Base-by-base conservation (phyloP, 2,888 invertebrate genomes). In the Incurvaria masculella region DNA sequence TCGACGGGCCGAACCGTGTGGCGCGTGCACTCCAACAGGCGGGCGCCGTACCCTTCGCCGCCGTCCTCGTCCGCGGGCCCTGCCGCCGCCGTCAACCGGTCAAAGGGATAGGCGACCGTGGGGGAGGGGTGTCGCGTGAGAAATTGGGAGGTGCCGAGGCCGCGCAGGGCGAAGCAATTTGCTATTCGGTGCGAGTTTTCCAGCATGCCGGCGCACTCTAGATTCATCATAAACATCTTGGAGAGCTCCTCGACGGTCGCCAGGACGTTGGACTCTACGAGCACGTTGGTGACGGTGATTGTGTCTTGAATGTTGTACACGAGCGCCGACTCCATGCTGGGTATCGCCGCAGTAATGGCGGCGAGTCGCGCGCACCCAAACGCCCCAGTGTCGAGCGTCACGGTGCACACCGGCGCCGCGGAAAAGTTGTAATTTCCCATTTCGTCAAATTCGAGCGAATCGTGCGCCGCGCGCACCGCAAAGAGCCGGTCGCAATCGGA, bases 261-360 rank as follows among this genome's bases (percentile, higher is more conserved):
- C 38, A 45, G 45, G n/a, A 45, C 38, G 20, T 45, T 39, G 38
- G 45, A 38, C 45, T 45, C 39, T 33, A 45, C 38, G 20, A 38
- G 19, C 19, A 45, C 45, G n/a, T 39, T 19, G 21, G 45, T 38
- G 38, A 38, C 45, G 33, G 45, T 45, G 38, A 45, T 45, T 6
- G 45, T 45, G 45, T 33, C 44, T 45, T 45, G 45, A 33, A 45
- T 38, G 21, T 38, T 38, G 27, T 45, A 38, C 20, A 19, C 39
- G 21, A 45, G 39, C 19, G 21, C 45, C 21, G 38, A 21, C 39
- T 45, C 39, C 21, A 45, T 33, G 38, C 39, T 38, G 21, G 45
- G 45, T 39, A 45, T 45, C 45, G 21, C 17, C 45, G 38, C 45
- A 39, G 45, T n/a, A 20, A 39, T 45, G 27, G 27, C 44, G 38